Conservation (phyloP, 2,888 invertebrate species). For the Lumbricus terrestris region DNA sequence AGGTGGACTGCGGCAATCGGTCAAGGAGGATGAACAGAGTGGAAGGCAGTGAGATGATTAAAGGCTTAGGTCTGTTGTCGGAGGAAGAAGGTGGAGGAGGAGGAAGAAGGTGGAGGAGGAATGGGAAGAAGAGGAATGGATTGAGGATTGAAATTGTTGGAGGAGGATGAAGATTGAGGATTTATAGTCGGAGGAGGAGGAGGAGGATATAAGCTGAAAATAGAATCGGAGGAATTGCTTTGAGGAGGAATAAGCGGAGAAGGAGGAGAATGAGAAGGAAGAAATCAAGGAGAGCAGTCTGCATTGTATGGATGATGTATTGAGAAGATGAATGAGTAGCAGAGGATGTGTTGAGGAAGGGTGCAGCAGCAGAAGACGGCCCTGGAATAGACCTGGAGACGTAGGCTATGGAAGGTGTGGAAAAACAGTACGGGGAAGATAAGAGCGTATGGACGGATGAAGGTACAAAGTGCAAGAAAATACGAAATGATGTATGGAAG, state of each 20-base stretch:
- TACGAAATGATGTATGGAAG: neutral
- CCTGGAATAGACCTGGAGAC: neutral
- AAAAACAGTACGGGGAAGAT: neutral
- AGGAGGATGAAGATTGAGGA: neutral
- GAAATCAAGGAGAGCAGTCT: too few species aligned
- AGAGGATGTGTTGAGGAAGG: neutral
- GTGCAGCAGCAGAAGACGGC: neutral
- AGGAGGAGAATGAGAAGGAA: neutral
- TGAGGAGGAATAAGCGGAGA: neutral
- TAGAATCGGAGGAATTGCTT: neutral
- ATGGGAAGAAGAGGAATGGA: too few species aligned
- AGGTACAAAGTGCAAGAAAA: neutral
- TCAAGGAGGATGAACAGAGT: too few species aligned
- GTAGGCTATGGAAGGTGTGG: neutral
- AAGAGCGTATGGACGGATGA: neutral
- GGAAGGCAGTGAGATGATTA: too few species aligned
- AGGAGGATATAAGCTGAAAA: neutral
- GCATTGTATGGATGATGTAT: neutral
- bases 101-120: too few species aligned
- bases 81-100: too few species aligned
- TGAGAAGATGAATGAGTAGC: neutral
- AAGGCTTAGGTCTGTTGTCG: too few species aligned
- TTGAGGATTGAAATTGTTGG: too few species aligned
- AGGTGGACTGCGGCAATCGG: too few species aligned
- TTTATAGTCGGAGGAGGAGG: neutral